phyloP scores from a whole-genome alignment of 2,888 invertebrate species.

The Poecilobothrus nobilitatus region DNA sequence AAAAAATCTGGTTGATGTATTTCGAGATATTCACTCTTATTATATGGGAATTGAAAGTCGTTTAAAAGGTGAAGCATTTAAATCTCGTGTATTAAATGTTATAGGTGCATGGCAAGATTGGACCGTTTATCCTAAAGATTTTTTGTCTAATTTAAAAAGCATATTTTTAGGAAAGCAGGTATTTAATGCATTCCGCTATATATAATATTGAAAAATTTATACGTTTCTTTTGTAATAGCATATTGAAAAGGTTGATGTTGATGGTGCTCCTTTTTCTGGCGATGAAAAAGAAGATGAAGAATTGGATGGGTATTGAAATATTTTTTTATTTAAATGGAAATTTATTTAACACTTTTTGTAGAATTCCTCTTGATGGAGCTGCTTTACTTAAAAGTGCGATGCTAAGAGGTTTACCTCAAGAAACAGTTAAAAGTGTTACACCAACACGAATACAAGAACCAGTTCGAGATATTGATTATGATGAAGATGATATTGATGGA shows the following conservation, averaged over 20 bases:
- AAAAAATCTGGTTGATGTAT: conserved; percentile 65
- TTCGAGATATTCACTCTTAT: conserved; percentile 64
- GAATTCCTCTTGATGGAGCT: conserved; percentile 69
- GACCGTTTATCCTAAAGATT: conserved; percentile 90
- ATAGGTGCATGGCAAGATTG: conserved; percentile 97
- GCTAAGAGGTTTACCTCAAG: conserved; percentile 38
- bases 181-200: no score
- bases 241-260: conserved; percentile 40
- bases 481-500: conserved; percentile 62
- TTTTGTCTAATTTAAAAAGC: conserved; percentile 77
- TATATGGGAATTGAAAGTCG: conserved; percentile 69
- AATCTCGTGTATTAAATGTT: conserved; percentile 77
- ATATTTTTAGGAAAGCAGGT: conserved; percentile 71
- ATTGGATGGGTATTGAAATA: conserved; percentile 49
- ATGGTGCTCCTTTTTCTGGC: conserved; percentile 46
- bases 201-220: not conserved
- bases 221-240: conserved; percentile 17
- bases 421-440: conserved; percentile 35
- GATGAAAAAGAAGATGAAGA: conserved; percentile 55
- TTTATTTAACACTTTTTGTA: not conserved
- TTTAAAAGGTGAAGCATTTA: conserved; percentile 93
- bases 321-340: not conserved
- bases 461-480: conserved; percentile 26
- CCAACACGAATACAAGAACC: conserved; percentile 26
- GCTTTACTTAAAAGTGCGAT: conserved; percentile 65